Base-by-base conservation (phyloP, 2,888 invertebrate species). In the Eupithecia centaureata region DNA sequence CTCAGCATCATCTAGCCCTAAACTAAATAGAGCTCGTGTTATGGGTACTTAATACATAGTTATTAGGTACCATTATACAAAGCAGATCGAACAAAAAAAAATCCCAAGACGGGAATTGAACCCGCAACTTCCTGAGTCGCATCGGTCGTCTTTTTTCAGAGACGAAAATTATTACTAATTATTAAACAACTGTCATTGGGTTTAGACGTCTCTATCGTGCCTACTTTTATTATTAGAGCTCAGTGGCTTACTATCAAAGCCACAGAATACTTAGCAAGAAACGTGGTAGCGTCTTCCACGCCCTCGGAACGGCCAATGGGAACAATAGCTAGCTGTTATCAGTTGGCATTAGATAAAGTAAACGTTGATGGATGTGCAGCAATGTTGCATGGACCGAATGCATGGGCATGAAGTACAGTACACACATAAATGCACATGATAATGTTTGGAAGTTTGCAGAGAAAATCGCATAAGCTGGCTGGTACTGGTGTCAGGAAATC, bases 271-370 rank as follows among this genome's bases (percentile, higher is more conserved):
- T 47, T 35, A 65, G 30, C 30, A 69, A n/a, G 42, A 35, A 18
- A 47, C 10, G 82, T 76, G 80, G 82, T 83, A 79, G 77, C 71
- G 82, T 63, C 70, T 70, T 42, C 72, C 92, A 92, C 91, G 86
- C 92, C 92, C 89, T 87, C 91, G 72, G 68, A 77, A 75, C 84
- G 79, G 68, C 92, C 92, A 92, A 93, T 92, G 80, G 83, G 83
- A 86, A 81, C 82, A 82, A 67, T 63, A 65, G 51, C 56, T 60
- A 68, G 74, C 79, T 77, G 22, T 77, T 81, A 84, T 82, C 76
- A 76, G 73, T 90, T 86, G 84, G 73, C 57, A 66, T 66, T 47
- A 70, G 63, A 66, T 66, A 33, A 33, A 63, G 63, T 64, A 32
- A 61, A 65, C 63, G 65, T 52, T 63, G 62, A 67, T 57, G 61